Conservation (phyloP, 2,113 vertebrate species). For the Elephas maximus region DNA sequence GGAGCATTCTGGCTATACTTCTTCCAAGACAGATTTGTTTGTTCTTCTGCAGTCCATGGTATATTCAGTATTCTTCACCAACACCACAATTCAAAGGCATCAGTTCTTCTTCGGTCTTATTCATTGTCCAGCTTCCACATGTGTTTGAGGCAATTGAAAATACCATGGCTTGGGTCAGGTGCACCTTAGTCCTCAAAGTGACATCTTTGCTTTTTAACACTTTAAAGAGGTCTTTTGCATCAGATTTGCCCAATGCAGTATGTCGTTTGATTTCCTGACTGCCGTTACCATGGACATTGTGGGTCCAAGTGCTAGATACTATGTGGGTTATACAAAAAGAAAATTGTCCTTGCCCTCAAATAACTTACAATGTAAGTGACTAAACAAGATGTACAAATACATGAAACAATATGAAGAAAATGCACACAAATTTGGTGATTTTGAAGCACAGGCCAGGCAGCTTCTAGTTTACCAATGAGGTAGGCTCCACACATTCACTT, state of each 20-base stretch:
- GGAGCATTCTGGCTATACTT: not conserved
- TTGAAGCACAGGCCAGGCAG: not conserved
- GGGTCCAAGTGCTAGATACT: not conserved
- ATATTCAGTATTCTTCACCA: not conserved
- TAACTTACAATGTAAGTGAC: too few relatives aligned
- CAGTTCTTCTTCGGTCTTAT: not conserved
- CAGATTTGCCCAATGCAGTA: not conserved
- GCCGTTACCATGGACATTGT: not conserved
- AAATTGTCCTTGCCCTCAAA: not conserved
- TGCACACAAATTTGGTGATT: constrained; percentile 25
- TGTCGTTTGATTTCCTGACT: not conserved
- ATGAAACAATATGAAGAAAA: too few relatives aligned
- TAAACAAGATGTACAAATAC: too few relatives aligned
- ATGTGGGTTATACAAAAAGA: constrained; percentile 30
- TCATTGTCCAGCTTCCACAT: not conserved
- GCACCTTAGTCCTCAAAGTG: not conserved
- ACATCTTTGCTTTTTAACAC: not conserved
- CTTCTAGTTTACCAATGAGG: not conserved
- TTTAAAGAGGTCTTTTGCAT: not conserved
- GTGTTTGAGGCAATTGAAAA: not conserved
- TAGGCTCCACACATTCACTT: constrained; percentile 7
- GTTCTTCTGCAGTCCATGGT: not conserved
- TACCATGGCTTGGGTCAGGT: not conserved
- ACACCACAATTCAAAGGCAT: not conserved
- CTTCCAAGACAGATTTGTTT: not conserved